Evolutionary conservation across 2,797 vertebrate genomes (phyloP).

Genomic region (Poecilia picta): DNA sequence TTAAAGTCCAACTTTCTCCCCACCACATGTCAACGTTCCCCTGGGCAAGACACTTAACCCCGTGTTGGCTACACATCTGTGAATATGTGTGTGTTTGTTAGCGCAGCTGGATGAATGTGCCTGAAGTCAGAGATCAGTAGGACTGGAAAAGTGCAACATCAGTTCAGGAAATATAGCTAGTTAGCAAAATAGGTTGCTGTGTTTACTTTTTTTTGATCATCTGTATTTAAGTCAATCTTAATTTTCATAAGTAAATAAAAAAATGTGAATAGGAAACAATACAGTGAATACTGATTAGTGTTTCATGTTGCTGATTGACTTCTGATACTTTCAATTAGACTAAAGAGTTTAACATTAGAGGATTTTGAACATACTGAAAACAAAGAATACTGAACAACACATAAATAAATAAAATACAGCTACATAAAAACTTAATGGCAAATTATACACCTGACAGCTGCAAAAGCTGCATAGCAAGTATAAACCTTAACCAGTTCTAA

Average conservation of each 20-base stretch:
- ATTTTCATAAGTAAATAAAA: background rate
- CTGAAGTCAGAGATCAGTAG: background rate
- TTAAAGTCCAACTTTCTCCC: background rate
- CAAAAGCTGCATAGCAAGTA: conserved; percentile 6
- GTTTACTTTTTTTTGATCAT: background rate
- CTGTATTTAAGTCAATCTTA: background rate
- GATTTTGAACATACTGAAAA: background rate
- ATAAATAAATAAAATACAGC: conserved; percentile 6
- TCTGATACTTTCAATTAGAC: background rate
- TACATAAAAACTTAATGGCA: background rate
- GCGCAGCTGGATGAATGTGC: background rate
- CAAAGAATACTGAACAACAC: conserved; percentile 1
- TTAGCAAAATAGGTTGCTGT: background rate
- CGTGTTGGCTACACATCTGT: background rate
- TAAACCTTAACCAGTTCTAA: conserved; percentile 5
- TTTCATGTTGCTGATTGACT: background rate
- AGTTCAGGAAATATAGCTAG: background rate
- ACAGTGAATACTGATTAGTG: background rate
- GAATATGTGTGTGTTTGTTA: conserved; percentile 1
- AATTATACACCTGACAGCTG: conserved; percentile 2
- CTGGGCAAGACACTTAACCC: background rate
- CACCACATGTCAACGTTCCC: background rate
- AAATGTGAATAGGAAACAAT: background rate
- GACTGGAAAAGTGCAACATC: background rate
- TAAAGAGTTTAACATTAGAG: background rate